phyloP scores from a whole-genome alignment of 2,797 vertebrate genomes.

The Pteropus rufus region DNA sequence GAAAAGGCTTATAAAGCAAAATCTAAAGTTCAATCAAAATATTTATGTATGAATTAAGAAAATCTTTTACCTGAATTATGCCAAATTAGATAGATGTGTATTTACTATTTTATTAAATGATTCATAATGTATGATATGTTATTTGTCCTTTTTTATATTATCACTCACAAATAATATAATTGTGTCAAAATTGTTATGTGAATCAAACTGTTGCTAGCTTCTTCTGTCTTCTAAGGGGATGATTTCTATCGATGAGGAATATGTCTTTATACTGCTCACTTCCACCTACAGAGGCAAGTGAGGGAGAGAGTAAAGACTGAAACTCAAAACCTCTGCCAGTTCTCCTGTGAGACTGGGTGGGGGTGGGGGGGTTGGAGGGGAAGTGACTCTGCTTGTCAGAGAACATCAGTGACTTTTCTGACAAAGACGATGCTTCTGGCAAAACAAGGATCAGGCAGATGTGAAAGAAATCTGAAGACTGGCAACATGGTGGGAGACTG shows the following conservation, averaged over 20 bases:
- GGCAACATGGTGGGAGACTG: neutral
- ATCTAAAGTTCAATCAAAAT: neutral
- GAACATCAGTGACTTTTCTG: neutral
- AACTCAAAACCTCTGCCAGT: constrained; percentile 23
- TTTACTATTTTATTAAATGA: constrained; percentile 33
- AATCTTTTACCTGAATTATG: neutral
- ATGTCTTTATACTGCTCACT: neutral
- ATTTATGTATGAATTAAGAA: neutral
- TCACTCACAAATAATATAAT: constrained; percentile 6
- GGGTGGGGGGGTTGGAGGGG: neutral
- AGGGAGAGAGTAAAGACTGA: neutral
- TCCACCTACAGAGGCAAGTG: neutral
- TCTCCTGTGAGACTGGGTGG: neutral
- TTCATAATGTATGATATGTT: neutral
- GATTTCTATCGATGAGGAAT: neutral
- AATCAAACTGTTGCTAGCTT: neutral
- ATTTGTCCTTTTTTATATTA: neutral
- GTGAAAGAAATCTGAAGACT: neutral
- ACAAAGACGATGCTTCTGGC: neutral
- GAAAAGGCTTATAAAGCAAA: constrained; percentile 41
- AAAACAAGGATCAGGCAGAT: neutral
- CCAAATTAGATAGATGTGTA: constrained; percentile 3
- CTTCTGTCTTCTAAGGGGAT: neutral
- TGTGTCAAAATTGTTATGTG: neutral
- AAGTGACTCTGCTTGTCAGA: neutral